Evolutionary conservation across 1,140 invertebrate species (phyloP).

Genomic region (Drosophila athabasca): DNA sequence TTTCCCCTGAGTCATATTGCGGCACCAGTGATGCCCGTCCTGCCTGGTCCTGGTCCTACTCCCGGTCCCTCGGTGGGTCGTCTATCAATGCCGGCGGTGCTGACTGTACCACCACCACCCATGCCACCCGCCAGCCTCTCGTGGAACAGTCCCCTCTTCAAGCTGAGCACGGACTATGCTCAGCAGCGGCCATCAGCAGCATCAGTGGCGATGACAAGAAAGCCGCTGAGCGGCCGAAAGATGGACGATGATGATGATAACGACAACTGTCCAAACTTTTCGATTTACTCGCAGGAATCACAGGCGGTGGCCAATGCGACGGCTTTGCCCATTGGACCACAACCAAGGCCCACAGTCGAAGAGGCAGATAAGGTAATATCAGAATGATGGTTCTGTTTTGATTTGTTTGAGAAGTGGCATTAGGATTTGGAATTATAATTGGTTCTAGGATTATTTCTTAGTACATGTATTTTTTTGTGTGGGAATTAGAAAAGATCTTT

Average conservation of each 20-base stretch:
- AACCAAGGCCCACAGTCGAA: slow-evolving; percentile 17
- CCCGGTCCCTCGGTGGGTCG: slow-evolving; percentile 28
- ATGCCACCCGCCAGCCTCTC: slow-evolving; percentile 64
- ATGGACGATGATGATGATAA: slow-evolving; percentile 85
- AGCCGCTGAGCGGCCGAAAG: slow-evolving; percentile 16
- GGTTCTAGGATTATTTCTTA: no score
- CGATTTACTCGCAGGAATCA: slow-evolving; percentile 91
- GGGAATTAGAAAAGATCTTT: no score
- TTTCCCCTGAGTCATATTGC: slow-evolving; percentile 27
- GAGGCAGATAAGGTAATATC: slow-evolving; percentile 67
- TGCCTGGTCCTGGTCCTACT: slow-evolving; percentile 30
- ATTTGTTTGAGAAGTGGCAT: slow-evolving; percentile 28
- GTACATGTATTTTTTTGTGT: no score
- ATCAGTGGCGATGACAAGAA: slow-evolving; percentile 1
- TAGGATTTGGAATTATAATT: no score
- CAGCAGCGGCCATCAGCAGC: no score
- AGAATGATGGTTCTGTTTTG: slow-evolving; percentile 5
- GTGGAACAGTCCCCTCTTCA: slow-evolving; percentile 69
- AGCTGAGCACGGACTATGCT: slow-evolving; percentile 59
- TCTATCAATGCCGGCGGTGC: slow-evolving; percentile 48
- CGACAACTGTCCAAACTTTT: slow-evolving; percentile 92
- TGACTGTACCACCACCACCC: slow-evolving; percentile 72
- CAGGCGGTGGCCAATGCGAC: slow-evolving; percentile 88
- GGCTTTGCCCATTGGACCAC: slow-evolving; percentile 64
- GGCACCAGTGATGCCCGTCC: slow-evolving; percentile 5